Conservation (phyloP, 1,140 invertebrate genomes). For the Drosophila saltans region DNA sequence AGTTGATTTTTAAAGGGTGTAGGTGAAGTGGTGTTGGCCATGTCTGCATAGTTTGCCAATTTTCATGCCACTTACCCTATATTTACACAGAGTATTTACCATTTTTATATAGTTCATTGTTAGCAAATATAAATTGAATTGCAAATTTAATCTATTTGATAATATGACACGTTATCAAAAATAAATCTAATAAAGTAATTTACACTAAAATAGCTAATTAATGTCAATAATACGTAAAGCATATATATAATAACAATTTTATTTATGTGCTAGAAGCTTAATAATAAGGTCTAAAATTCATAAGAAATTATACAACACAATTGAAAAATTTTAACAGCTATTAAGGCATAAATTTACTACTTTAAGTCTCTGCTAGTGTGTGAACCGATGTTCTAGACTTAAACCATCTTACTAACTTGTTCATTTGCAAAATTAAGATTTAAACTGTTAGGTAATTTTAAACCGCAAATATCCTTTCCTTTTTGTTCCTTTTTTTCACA, state of each 20-base stretch:
- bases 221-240: background rate
- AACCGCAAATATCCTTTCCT: too few species aligned
- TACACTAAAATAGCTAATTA: background rate
- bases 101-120: background rate
- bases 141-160: background rate
- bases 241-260: background rate
- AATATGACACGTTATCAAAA: background rate
- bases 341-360: too few species aligned
- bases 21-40: background rate
- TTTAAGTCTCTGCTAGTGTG: too few species aligned
- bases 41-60: conserved; percentile 13
- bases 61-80: conserved; percentile 47
- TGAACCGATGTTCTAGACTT: too few species aligned
- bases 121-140: background rate
- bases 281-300: too few species aligned
- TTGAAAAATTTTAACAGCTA: too few species aligned
- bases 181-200: conserved; percentile 1
- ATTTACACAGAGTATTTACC: conserved; percentile 30
- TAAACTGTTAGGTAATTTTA: too few species aligned
- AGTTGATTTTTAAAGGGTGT: background rate
- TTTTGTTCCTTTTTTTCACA: too few species aligned
- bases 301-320: too few species aligned
- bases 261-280: background rate
- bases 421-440: too few species aligned
- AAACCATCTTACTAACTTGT: too few species aligned